Conservation (phyloP, 2,797 vertebrate genomes). For the Calcarius lapponicus region DNA sequence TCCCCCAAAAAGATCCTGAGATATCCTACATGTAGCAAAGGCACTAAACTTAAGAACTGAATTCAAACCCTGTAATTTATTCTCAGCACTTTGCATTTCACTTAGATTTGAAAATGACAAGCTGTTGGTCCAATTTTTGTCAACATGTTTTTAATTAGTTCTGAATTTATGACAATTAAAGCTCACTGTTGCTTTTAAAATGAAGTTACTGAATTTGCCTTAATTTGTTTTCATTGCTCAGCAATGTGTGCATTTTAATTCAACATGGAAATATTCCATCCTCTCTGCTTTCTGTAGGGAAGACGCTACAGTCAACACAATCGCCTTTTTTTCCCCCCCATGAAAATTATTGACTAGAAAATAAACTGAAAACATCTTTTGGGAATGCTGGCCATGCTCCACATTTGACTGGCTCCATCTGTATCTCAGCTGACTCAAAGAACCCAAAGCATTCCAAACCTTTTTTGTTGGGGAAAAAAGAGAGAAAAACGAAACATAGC, state of each 20-base stretch:
- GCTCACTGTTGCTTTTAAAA: slow-evolving; percentile 54
- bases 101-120: slow-evolving; percentile 52
- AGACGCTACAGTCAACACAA: neutral
- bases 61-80: slow-evolving; percentile 52
- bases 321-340: fast-evolving
- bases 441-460: neutral
- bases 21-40: neutral
- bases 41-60: neutral
- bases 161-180: slow-evolving; percentile 64
- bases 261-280: neutral
- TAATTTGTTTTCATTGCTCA: slow-evolving; percentile 52
- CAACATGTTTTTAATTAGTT: slow-evolving; percentile 63
- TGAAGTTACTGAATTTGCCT: slow-evolving; percentile 39
- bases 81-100: slow-evolving; percentile 30
- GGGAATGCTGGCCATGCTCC: slow-evolving; percentile 3
- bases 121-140: slow-evolving; percentile 61
- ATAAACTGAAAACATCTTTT: slow-evolving; percentile 16
- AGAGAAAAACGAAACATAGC: neutral
- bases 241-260: slow-evolving; percentile 41
- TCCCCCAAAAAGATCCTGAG: neutral
- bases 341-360: slow-evolving; percentile 32
- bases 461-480: neutral
- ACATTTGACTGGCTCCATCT: slow-evolving; percentile 11
- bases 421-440: slow-evolving; percentile 19
- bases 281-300: neutral